Percentiles rank a stretch among this genome's conserved stretches.
phyloP scores from a whole-genome alignment of 92 coral and sea anemone species.

The Metridium senile region DNA sequence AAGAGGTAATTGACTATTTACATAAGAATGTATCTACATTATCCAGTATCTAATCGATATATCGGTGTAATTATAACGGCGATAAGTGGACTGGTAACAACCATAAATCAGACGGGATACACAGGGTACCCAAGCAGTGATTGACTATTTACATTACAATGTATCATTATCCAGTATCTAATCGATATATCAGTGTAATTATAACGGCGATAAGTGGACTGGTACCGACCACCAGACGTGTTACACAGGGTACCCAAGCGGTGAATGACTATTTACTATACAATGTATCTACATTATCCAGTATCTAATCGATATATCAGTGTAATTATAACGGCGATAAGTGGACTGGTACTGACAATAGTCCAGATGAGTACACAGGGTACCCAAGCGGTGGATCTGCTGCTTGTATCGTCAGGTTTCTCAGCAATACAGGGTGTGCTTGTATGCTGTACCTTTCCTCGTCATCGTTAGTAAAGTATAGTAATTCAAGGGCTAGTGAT shows the following conservation, averaged over 20 bases:
- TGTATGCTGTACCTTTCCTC: slow-evolving; percentile 99
- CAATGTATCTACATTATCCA: background rate
- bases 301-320: background rate
- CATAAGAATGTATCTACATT: background rate
- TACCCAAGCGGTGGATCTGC: slow-evolving; percentile 99
- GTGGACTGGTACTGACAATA: slow-evolving; percentile 61
- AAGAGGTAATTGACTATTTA: background rate
- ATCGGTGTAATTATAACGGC: slow-evolving; percentile 60
- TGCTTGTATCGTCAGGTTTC: slow-evolving; percentile 96
- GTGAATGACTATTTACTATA: background rate
- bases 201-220: too few species aligned
- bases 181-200: too few species aligned
- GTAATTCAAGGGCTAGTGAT: slow-evolving; percentile 88
- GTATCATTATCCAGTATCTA: too few species aligned
- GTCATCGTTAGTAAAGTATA: slow-evolving; percentile 95
- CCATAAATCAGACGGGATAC: too few species aligned
- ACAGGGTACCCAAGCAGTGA: too few species aligned
- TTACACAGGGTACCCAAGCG: slow-evolving; percentile 83
- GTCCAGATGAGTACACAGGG: slow-evolving; percentile 91
- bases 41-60: background rate
- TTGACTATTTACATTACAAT: too few species aligned
- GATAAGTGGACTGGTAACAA: slow-evolving; percentile 53
- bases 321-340: slow-evolving; percentile 57
- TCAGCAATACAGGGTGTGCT: slow-evolving; percentile 92
- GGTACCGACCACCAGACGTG: slow-evolving; percentile 70